Base-by-base conservation (phyloP, 2,797 vertebrate species). In the Eutrigla gurnardus region DNA sequence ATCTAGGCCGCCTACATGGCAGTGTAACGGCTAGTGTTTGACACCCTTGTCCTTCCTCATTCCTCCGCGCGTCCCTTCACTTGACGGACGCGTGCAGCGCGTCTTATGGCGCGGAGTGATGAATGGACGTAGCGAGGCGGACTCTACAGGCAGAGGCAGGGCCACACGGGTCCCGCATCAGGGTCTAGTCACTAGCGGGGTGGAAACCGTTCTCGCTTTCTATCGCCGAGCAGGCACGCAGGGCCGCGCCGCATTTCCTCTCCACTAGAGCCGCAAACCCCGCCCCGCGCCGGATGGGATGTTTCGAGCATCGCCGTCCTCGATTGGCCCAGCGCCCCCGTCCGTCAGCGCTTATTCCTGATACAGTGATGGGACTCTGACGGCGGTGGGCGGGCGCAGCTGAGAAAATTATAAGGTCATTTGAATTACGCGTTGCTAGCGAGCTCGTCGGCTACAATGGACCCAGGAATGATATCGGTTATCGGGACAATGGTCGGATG, bases 371-470 rank as follows among this genome's bases (percentile, higher is more conserved):
- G 87, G 79, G 85, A 88, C 55, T 77, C 78, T 61, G 83, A 72
- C 82, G 73, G 71, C 37, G 80, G 82, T 87, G 89, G 94, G 92
- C 91, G 93, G 93, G 88, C 74, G 57, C 79, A 81, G 81, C 74
- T 88, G 78, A 91, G 92, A 92, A 94, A 95, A 94, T 94, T 91
- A 94, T 95, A 95, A 95, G 95, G 95, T 95, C 95, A 93, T 95
- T 93, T 94, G 94, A 95, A 94, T 93, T 93, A 92, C 85, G 87
- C 79, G 81, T 61, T 79, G 84, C 80, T 81, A 50, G 86, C 63
- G 81, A 75, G 80, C 65, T 82, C 54, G 75, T 83, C 74, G 66
- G 80, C 68, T 70, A 86, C 87, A 86, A 92, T 92, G 89, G 75
- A 81, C 32, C 63, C 47, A 49, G 65, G 78, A 81, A 89, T 66